Base-by-base conservation (phyloP, 2,797 vertebrate genomes). In the Lateolabrax maculatus region DNA sequence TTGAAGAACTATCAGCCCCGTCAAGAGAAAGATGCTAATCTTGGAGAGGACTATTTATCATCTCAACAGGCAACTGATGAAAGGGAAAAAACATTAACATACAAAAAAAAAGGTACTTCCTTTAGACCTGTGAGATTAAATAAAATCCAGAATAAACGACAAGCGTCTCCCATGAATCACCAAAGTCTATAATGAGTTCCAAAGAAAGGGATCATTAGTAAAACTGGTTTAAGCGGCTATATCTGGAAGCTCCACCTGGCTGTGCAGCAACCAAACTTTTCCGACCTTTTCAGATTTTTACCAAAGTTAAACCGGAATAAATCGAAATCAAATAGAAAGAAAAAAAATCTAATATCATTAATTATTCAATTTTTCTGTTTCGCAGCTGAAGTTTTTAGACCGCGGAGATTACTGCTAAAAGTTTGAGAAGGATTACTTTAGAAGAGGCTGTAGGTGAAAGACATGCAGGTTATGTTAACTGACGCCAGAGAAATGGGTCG, bases 1-100 rank as follows among this genome's bases (percentile, higher is more conserved):
- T 65, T 70, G 56, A 84, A 72, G 41, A 55, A 56, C 71, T 43
- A 85, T 86, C 82, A 84, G 15, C 21, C 55, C 70, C 55, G 78
- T 83, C 84, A 71, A 39, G 68, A 85, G 81, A 23, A 68, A 75
- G 69, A 80, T 37, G 67, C 67, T 81, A 65, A 87, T 88, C 80
- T 80, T 12, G 1, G 53, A 81, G 62, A 69, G 72, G 53, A 68
- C 48, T 29, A 74, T 83, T 68, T 44, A 85, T 90, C 85, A 89
- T 84, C 75, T 73, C 57, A 66, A 64, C 83, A 81, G 82, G 77
- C 57, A 83, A 43, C 31, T 29, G 62, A 80, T 66, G 36, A 57
- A 57, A 72, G 18, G 12, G n/a, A 36, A 62, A 61, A 43, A 56
- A 64, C 55, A 74, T 67, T 65, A 56, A 39, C 34, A 62, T 36